A percentile compares a stretch with the other conserved stretches of the same genome.
Conservation (phyloP, 2,113 vertebrate species). For the Paracyprichromis sp. region DNA sequence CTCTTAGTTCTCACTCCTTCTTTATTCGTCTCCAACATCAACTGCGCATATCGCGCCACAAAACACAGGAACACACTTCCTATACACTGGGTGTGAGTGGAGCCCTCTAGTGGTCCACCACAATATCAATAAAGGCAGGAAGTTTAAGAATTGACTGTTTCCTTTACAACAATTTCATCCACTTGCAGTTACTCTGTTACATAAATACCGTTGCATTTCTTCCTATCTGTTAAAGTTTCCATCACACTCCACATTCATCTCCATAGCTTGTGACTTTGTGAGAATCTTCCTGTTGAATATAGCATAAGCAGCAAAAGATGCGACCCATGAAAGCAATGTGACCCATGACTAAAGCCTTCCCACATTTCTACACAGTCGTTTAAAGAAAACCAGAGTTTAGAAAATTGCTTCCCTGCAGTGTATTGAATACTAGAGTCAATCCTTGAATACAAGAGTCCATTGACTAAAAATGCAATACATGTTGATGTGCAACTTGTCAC, state of each 20-base stretch:
- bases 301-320: not conserved
- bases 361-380: not conserved
- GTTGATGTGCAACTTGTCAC: not conserved
- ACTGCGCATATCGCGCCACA: too few relatives aligned
- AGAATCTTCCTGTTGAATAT: not conserved
- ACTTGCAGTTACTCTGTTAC: not conserved
- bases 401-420: not conserved
- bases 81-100: too few relatives aligned
- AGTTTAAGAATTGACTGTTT: not conserved
- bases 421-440: not conserved
- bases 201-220: not conserved
- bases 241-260: not conserved
- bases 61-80: too few relatives aligned
- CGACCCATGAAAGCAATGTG: not conserved
- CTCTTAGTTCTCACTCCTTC: too few relatives aligned
- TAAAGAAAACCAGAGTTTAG: not conserved
- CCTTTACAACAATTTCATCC: not conserved
- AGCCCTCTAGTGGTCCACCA: too few relatives aligned
- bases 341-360: not conserved
- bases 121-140: not conserved
- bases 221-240: not conserved
- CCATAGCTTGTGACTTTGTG: not conserved
- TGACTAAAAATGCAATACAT: not conserved
- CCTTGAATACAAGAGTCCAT: not conserved
- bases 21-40: too few relatives aligned